A percentile compares a stretch with the other conserved stretches of the same genome.
phyloP scores from a whole-genome alignment of 2,113 vertebrate species.

The Hemibagrus wyckioides region DNA sequence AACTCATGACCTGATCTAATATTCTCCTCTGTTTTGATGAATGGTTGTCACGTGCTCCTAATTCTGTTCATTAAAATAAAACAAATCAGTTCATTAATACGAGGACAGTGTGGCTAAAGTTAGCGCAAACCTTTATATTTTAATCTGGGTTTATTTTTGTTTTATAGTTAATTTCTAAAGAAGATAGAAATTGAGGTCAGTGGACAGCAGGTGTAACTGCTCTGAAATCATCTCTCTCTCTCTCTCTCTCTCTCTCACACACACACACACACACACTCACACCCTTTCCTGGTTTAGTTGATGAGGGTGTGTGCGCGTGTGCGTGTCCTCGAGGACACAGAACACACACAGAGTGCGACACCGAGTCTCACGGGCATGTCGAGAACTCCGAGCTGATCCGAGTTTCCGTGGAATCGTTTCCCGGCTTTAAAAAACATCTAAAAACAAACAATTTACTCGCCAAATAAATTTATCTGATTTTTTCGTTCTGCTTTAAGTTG shows the following conservation, averaged over 20 bases:
- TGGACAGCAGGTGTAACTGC: background rate
- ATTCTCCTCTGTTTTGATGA: background rate
- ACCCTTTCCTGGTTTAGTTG: constrained; percentile 20
- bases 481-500: too few relatives aligned
- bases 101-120: background rate
- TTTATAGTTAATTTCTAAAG: background rate
- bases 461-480: background rate
- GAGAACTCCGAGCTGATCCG: background rate
- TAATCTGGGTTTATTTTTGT: background rate
- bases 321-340: constrained; percentile 5
- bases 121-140: background rate
- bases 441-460: background rate
- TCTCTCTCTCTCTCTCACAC: background rate
- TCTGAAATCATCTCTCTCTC: background rate
- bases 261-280: constrained; percentile 8
- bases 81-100: background rate
- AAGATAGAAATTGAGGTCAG: background rate
- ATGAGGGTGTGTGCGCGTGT: constrained; percentile 12
- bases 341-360: background rate
- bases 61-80: background rate
- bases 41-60: background rate
- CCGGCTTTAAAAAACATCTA: background rate
- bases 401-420: background rate
- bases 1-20: background rate
- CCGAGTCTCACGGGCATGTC: background rate